phyloP scores from a whole-genome alignment of 2,797 vertebrate species.

The Rhyacichthys aspro region DNA sequence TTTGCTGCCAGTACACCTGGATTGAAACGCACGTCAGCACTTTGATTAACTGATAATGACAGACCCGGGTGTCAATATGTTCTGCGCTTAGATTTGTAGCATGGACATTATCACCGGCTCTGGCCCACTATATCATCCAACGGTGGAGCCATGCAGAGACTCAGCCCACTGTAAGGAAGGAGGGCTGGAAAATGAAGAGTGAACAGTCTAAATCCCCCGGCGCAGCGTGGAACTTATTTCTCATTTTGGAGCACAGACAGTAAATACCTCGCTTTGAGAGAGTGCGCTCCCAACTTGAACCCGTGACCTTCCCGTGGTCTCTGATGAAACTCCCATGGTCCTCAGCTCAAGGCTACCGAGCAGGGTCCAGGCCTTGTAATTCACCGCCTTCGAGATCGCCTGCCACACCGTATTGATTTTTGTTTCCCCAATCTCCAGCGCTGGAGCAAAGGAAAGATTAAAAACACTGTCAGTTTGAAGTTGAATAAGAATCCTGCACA shows the following conservation, averaged over 20 bases:
- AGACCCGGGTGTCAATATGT: conserved; percentile 74
- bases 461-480: conserved; percentile 99
- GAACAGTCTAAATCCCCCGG: conserved; percentile 51
- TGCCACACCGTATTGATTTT: conserved; percentile 99
- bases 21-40: conserved; percentile 72
- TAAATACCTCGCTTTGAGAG: conserved; percentile 71
- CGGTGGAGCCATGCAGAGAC: conserved; percentile 31
- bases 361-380: conserved; percentile 77
- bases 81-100: conserved; percentile 77
- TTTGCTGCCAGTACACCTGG: conserved; percentile 61
- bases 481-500: conserved; percentile 95
- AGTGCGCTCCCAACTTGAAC: conserved; percentile 74
- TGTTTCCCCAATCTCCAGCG: conserved; percentile 97
- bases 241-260: conserved; percentile 70
- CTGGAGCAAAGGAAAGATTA: conserved; percentile 98
- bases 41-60: conserved; percentile 81
- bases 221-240: conserved; percentile 69
- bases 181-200: conserved; percentile 16
- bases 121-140: conserved; percentile 73
- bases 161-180: conserved; percentile 20
- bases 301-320: conserved; percentile 71
- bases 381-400: conserved; percentile 91
- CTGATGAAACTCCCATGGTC: conserved; percentile 62
- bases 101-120: conserved; percentile 65
- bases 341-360: conserved; percentile 77